These are phyloP conservation scores for Marcusenius ussheri DNA, from an alignment of 2,113 vertebrate species.

Conservation along the genomic window DNA sequence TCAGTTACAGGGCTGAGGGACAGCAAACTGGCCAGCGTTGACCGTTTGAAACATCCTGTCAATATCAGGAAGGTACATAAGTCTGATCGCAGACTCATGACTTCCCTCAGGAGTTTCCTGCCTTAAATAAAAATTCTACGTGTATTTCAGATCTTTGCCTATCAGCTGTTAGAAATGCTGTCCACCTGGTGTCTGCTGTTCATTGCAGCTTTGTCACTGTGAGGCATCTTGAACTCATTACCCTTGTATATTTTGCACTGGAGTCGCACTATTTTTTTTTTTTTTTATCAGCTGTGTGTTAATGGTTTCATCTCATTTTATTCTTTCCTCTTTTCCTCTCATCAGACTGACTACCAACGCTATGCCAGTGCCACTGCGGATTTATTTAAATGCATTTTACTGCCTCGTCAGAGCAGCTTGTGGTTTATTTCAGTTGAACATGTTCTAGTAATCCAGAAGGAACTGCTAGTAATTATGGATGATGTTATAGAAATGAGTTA, in stretches of 20 bases:
- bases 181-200: background rate
- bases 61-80: background rate
- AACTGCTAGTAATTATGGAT: background rate
- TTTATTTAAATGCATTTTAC: background rate
- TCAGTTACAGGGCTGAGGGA: background rate
- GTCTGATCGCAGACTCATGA: background rate
- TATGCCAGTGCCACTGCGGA: background rate
- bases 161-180: background rate
- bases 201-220: background rate
- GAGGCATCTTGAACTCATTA: background rate
- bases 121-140: background rate
- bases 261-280: background rate
- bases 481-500: background rate
- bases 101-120: background rate
- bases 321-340: background rate
- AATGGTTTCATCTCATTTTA: background rate
- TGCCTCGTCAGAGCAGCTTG: background rate
- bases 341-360: background rate
- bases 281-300: background rate
- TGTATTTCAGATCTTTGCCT: background rate
- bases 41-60: background rate
- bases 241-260: background rate
- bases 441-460: background rate
- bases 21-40: background rate
- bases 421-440: background rate